Evolutionary conservation across 2,113 vertebrate species (phyloP), one percentile per base, ranked within the genome.

Genomic region (Peromyscus maniculatus): DNA sequence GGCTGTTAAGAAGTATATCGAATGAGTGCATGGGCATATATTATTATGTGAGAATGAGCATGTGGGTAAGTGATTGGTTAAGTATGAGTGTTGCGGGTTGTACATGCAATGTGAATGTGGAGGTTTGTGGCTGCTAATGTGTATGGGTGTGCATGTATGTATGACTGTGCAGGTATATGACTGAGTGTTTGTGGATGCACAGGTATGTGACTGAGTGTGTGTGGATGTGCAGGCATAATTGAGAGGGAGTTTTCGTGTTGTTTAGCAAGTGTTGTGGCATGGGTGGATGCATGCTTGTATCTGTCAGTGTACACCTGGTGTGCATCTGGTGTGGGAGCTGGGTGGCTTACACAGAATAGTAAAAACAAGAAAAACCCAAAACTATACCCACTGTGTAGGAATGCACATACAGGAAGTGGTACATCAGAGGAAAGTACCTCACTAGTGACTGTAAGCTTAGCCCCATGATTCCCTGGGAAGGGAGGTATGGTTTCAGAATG

Each of bases 391-490:
- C 3, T 0, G 13, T 43, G 31, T 1, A 86, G 36, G 43, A 43
- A 6, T 0, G 0, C 17, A 16, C 2, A 1, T 4, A 8, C 43
- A 1, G 72, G 24, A 31, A 22, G 31, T 0, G 8, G 36, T 0
- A 5, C 5, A 3, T 17, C 2, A 7, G 3, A 72, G 82, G 57
- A 21, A 75, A 43, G 26, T 1, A 12, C 16, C 33, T 55, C 17
- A 64, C 12, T 1, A 13, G 12, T 3, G 26, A 16, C 22, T 17
- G 1, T 9, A 31, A 75, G 21, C 10, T 4, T 5, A 77, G 66
- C 2, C 26, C 36, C 0, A 5, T 36, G 49, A 15, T 33, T 55
- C 17, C n/a, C 1, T 0, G 19, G 26, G 16, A 28, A 33, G 19
- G 13, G 9, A 36, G 67, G 31, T 7, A 7, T 39, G 43, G 36